phyloP scores from a whole-genome alignment of 2,113 vertebrate genomes.

The Gavia stellata region DNA sequence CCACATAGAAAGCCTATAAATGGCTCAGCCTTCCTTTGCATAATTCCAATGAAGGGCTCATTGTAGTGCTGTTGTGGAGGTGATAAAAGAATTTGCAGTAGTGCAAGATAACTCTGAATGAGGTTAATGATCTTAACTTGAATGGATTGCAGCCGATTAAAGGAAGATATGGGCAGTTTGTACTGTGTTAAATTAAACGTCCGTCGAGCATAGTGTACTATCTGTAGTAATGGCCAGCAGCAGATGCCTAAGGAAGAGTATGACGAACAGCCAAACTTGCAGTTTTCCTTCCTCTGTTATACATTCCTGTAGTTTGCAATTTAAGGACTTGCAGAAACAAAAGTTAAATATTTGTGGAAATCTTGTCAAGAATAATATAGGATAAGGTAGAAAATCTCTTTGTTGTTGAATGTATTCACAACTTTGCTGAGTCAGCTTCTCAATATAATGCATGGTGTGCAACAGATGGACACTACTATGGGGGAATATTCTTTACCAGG shows the following conservation, averaged over 20 bases:
- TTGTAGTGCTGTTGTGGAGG: not conserved
- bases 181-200: not conserved
- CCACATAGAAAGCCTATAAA: not conserved
- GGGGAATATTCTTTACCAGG: not conserved
- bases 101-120: not conserved
- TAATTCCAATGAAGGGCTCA: not conserved
- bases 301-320: not conserved
- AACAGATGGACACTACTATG: not conserved
- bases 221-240: not conserved
- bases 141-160: not conserved
- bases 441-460: not conserved
- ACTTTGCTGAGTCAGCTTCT: not conserved
- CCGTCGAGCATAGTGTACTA: rapidly evolving
- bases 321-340: not conserved
- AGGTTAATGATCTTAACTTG: not conserved
- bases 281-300: not conserved
- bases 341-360: not conserved
- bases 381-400: not conserved
- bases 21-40: not conserved
- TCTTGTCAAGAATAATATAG: not conserved
- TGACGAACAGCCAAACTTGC: not conserved
- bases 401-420: not conserved
- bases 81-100: not conserved
- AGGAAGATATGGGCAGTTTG: not conserved
- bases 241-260: not conserved